Conservation (phyloP, 1,140 invertebrate species). For the Drosophila carrolli region DNA sequence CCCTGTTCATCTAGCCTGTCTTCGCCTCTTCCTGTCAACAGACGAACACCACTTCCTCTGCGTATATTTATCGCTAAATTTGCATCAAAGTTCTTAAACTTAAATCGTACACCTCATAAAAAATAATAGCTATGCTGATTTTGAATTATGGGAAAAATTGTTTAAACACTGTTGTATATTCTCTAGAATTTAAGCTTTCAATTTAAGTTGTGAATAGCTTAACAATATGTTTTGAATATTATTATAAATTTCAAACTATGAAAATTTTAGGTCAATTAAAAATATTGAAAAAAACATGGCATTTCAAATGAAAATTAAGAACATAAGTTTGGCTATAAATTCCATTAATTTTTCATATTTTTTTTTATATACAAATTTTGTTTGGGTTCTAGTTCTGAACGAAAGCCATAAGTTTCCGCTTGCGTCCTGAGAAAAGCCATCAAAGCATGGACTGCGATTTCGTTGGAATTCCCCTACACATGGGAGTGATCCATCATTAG, state of each 20-base stretch:
- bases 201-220: no score
- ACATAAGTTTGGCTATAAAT: no score
- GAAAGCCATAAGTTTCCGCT: conserved; percentile 56
- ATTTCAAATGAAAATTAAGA: no score
- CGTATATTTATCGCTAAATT: conserved; percentile 48
- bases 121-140: conserved; percentile 22
- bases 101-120: conserved; percentile 11
- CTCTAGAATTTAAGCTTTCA: neutral
- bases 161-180: neutral
- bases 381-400: conserved; percentile 16
- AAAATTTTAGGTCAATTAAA: no score
- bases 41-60: conserved; percentile 55
- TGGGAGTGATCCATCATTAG: conserved; percentile 62
- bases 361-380: neutral
- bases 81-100: conserved; percentile 43
- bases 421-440: conserved; percentile 66
- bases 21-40: conserved; percentile 64
- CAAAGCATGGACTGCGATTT: conserved; percentile 72
- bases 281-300: no score
- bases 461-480: conserved; percentile 59
- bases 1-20: conserved; percentile 50
- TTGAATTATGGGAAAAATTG: neutral
- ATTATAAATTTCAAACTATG: no score
- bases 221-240: no score
- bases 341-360: neutral